A percentile compares a stretch with the other conserved stretches of the same genome.
phyloP scores from a whole-genome alignment of 2,888 invertebrate species.

The Ophraella communa region DNA sequence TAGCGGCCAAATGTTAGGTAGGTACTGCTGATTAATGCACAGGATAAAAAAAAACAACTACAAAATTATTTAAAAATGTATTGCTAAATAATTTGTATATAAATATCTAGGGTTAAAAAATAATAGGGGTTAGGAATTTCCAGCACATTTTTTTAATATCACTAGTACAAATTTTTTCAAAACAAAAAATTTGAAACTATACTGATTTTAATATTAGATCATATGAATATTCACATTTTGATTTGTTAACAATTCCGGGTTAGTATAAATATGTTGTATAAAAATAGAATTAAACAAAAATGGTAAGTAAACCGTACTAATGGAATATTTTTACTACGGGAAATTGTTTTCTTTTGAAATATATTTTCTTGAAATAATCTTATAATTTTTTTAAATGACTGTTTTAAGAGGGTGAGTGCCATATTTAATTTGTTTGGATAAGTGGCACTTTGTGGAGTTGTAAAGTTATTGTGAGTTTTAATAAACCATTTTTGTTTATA shows the following conservation, averaged over 20 bases:
- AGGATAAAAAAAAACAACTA: not conserved
- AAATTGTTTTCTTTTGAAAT: too few species aligned
- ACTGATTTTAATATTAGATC: slow-evolving; percentile 12
- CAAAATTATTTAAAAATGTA: slow-evolving; percentile 12
- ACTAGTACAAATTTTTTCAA: slow-evolving; percentile 14
- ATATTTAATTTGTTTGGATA: too few species aligned
- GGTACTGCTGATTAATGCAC: too few species aligned
- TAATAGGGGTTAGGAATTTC: slow-evolving; percentile 14
- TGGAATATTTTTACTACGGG: too few species aligned
- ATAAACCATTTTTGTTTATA: slow-evolving; percentile 1
- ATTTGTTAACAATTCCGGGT: slow-evolving; percentile 14
- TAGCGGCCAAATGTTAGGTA: too few species aligned
- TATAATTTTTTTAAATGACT: too few species aligned
- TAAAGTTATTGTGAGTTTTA: too few species aligned
- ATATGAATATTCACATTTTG: not conserved
- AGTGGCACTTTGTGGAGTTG: too few species aligned
- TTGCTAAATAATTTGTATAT: slow-evolving; percentile 28
- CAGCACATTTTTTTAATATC: slow-evolving; percentile 13
- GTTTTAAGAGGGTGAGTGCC: too few species aligned
- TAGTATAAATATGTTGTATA: slow-evolving; percentile 8
- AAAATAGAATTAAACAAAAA: not conserved
- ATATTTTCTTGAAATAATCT: too few species aligned
- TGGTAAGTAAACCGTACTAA: not conserved
- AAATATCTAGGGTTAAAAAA: slow-evolving; percentile 23
- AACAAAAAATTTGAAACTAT: slow-evolving; percentile 21